Percentiles rank a stretch among this genome's conserved stretches.
Conservation (phyloP, 2,888 invertebrate genomes). For the Spatulosminthurus flaviceps region DNA sequence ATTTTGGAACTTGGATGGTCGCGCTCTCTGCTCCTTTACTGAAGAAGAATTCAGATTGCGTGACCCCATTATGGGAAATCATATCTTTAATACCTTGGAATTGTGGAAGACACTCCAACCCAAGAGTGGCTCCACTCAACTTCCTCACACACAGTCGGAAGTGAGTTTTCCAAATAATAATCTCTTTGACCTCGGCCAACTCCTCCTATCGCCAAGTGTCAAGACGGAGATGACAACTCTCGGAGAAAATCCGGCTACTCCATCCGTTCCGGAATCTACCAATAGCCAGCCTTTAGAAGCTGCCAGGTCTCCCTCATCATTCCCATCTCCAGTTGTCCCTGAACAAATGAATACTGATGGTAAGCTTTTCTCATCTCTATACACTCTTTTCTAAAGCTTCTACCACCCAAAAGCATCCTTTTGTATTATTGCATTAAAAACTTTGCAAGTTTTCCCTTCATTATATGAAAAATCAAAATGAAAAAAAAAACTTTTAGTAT, state of each 20-base stretch:
- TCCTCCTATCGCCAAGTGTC: conserved; percentile 36
- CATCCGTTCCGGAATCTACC: conserved; percentile 1
- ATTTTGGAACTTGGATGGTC: conserved; percentile 79
- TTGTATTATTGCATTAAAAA: too few species aligned
- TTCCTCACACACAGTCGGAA: conserved; percentile 29
- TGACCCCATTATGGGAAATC: conserved; percentile 70
- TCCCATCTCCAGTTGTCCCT: conserved; percentile 41
- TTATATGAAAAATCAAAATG: too few species aligned
- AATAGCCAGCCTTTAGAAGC: conserved; percentile 22
- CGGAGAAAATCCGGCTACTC: conserved; percentile 11
- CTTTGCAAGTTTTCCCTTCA: too few species aligned
- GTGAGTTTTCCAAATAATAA: conserved; percentile 39
- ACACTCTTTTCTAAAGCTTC: too few species aligned
- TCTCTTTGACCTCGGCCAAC: conserved; percentile 48
- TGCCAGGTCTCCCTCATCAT: conserved; percentile 26
- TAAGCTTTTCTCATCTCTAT: too few species aligned
- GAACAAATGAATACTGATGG: conserved; percentile 50
- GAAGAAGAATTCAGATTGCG: conserved; percentile 87
- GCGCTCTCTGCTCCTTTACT: conserved; percentile 77
- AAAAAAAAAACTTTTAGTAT: too few species aligned
- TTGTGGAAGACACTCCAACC: conserved; percentile 66
- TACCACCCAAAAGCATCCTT: too few species aligned
- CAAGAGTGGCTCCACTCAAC: conserved; percentile 65
- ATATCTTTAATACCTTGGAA: conserved; percentile 60
- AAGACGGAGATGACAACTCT: neutral